Base-by-base conservation (phyloP, 1,140 invertebrate species). In the Dufourea novaeangliae region DNA sequence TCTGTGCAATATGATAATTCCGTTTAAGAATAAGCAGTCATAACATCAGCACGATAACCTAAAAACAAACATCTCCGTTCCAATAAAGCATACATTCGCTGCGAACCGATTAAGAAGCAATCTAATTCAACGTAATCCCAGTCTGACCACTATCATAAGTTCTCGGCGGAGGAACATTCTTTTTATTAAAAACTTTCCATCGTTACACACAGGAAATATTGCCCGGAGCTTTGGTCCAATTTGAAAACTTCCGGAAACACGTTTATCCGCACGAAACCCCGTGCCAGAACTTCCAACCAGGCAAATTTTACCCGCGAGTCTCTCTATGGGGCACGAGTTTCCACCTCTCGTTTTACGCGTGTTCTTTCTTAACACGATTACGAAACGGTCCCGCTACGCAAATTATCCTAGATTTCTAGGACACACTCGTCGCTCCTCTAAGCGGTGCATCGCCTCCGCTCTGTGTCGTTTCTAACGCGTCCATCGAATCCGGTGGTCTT, bases 401-500 rank as follows among this genome's bases (percentile, higher is more conserved):
- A 61, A 62, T 78, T 50, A 68, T 76, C 72, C 72, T 46, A 57
- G 50, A 75, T 68, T 68, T 76, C 73, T 50, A 59, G 73, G 32
- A 59, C 64, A 39, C 27, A n/a, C 14, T 2, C 29, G 37, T 34
- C 27, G 17, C 17, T 12, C 4, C 22, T 14, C 6, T 4, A 2
- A 37, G 20, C 25, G 61, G 71, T 72, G 63, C n/a, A 57, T 78
- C 69, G 61, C 39, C 44, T n/a, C 41, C 54, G 0, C 3, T 2
- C n/a, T 12, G 41, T 46, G 0, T 1, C 8, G 20, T n/a, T 25
- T 68, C 29, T 50, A 71, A 73, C 37, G 50, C 76, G 56, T 20
- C 50, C 73, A 79, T 82, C 79, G 63, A 78, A 64, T n/a, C n/a
- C 46, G 41, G 1, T 1, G 57, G n/a, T 83, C 75, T 82, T 82